These are phyloP conservation scores for Esperia sulphurella DNA, from an alignment of 2,888 invertebrate genomes.

Conservation along the genomic window DNA sequence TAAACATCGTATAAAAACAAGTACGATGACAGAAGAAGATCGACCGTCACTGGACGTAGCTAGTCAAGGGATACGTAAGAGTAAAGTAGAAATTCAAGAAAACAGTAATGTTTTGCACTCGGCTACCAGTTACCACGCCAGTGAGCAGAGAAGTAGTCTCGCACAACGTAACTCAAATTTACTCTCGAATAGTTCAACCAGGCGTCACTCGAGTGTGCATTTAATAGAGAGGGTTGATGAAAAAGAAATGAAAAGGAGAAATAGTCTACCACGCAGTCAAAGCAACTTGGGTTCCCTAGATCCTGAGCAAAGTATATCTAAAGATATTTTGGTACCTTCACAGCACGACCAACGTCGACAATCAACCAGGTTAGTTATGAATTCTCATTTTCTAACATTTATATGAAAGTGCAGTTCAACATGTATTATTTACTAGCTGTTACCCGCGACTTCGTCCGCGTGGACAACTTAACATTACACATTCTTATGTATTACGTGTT, in stretches of 20 bases:
- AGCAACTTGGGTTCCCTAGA: not conserved
- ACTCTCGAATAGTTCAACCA: not conserved
- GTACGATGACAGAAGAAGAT: not conserved
- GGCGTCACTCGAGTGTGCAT: not conserved
- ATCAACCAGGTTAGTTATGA: not conserved
- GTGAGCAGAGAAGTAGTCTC: too few species aligned
- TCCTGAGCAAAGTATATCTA: not conserved
- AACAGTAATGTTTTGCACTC: not conserved
- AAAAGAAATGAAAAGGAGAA: not conserved
- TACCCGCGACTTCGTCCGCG: too few species aligned
- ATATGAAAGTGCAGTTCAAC: too few species aligned
- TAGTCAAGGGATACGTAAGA: not conserved
- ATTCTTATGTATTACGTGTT: too few species aligned
- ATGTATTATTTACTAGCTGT: too few species aligned
- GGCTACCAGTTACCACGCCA: not conserved
- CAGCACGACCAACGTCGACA: not conserved
- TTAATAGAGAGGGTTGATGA: not conserved
- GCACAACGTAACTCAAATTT: too few species aligned
- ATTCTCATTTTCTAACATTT: not conserved
- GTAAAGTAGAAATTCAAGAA: not conserved
- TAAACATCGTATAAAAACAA: constrained; percentile 36
- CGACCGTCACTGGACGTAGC: too few species aligned
- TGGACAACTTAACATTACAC: too few species aligned
- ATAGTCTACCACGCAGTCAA: not conserved
- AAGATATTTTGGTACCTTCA: not conserved